Percentiles rank a stretch among this genome's conserved stretches.
Evolutionary conservation across 2,888 invertebrate genomes (phyloP).

Genomic region (Ectobius pallidus): DNA sequence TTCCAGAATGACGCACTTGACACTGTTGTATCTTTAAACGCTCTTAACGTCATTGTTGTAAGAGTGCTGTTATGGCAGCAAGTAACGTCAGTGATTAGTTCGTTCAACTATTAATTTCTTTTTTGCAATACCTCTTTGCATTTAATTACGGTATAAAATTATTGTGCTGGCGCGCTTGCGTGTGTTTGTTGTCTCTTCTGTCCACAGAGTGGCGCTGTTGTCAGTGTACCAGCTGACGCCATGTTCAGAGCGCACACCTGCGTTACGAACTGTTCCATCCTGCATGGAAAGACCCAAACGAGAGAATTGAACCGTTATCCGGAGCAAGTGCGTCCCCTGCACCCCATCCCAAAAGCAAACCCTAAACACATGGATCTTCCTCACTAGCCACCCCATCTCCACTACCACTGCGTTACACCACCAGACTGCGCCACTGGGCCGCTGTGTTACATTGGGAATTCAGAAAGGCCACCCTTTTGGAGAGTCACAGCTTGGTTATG

Average conservation of each 20-base stretch:
- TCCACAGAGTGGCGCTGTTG: no score
- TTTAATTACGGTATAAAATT: no score
- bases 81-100: no score
- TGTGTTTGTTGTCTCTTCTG: no score
- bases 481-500: no score
- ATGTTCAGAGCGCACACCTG: neutral
- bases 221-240: neutral
- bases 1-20: no score
- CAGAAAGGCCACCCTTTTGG: neutral
- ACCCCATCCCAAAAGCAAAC: slow-evolving; percentile 9
- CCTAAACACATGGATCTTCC: slow-evolving; percentile 14
- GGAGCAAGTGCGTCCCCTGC: neutral
- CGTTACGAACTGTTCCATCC: neutral
- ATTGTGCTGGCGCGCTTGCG: neutral
- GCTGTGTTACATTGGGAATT: slow-evolving; percentile 4
- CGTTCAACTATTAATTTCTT: no score
- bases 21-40: no score
- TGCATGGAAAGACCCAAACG: slow-evolving; percentile 21
- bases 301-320: slow-evolving; percentile 15
- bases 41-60: no score
- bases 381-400: neutral
- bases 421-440: neutral
- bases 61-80: no score
- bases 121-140: no score
- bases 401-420: neutral